These are phyloP conservation scores for Chorisops tibialis DNA, from an alignment of 2,888 invertebrate species.

Conservation along the genomic window DNA sequence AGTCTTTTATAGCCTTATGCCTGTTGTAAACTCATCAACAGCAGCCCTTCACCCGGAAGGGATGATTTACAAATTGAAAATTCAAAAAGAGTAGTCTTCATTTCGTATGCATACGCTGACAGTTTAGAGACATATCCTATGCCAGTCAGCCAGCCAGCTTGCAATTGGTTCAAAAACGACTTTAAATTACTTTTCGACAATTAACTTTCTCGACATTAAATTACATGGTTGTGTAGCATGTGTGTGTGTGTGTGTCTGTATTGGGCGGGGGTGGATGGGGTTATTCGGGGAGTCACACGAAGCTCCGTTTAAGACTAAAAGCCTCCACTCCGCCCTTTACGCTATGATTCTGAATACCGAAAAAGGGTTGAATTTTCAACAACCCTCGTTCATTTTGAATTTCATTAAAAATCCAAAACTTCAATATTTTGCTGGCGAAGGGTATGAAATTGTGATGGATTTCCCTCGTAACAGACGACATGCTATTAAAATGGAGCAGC, in stretches of 20 bases:
- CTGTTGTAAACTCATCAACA: no score
- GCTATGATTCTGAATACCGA: neutral
- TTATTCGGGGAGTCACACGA: neutral
- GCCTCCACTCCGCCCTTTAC: slow-evolving; percentile 3
- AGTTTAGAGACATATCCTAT: neutral
- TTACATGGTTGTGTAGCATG: slow-evolving; percentile 21
- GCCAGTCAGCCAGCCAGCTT: neutral
- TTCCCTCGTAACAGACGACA: slow-evolving; percentile 17
- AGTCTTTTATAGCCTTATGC: neutral
- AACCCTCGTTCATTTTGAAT: slow-evolving; percentile 20
- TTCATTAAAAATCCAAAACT: slow-evolving; percentile 27
- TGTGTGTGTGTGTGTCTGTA: slow-evolving; percentile 1
- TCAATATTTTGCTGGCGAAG: slow-evolving; percentile 21
- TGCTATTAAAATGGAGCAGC: slow-evolving; percentile 12
- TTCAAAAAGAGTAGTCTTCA: slow-evolving; percentile 1
- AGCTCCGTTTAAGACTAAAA: neutral
- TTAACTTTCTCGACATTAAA: slow-evolving; percentile 26
- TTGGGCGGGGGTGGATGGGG: no score
- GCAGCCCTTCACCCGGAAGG: neutral
- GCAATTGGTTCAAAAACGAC: slow-evolving; percentile 15
- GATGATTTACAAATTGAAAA: slow-evolving; percentile 5
- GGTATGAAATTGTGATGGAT: slow-evolving; percentile 20
- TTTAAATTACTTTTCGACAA: slow-evolving; percentile 25
- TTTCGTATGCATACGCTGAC: slow-evolving; percentile 14
- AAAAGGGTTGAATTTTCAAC: slow-evolving; percentile 3